Evolutionary conservation across 2,888 invertebrate species (phyloP).

Genomic region (Volucella bombylans): DNA sequence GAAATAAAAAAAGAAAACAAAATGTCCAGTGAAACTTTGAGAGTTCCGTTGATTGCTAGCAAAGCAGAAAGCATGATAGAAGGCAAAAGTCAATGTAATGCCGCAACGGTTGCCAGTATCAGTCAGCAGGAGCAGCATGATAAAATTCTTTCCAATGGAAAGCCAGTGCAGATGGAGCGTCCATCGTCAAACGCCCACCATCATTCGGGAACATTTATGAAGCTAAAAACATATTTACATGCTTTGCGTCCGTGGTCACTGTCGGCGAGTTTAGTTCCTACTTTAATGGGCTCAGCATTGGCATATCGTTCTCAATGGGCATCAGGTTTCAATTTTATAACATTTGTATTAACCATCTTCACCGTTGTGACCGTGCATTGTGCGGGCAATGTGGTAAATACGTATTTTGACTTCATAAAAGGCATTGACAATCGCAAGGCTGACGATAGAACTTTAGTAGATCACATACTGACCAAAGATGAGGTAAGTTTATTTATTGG

Average conservation of each 20-base stretch:
- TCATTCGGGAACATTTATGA: conserved; percentile 86
- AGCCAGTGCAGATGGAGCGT: conserved; percentile 31
- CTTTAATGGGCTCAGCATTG: conserved; percentile 93
- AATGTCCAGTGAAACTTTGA: conserved; percentile 65
- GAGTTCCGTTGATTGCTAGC: conserved; percentile 50
- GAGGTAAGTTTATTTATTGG: conserved; percentile 81
- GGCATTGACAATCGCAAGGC: conserved; percentile 96
- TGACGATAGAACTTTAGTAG: conserved; percentile 97
- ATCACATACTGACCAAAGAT: conserved; percentile 92
- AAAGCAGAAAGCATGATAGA: conserved; percentile 73
- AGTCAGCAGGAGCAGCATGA: conserved; percentile 34
- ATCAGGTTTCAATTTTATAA: conserved; percentile 89
- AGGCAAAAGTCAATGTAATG: conserved; percentile 74
- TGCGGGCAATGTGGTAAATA: conserved; percentile 98
- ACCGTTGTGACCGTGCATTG: conserved; percentile 96
- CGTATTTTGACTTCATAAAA: conserved; percentile 96
- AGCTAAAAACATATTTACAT: conserved; percentile 92
- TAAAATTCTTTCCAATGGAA: conserved; percentile 59
- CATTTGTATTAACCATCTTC: conserved; percentile 90
- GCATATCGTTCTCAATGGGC: conserved; percentile 92
- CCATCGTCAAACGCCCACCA: conserved; percentile 10
- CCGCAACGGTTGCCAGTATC: conserved; percentile 59
- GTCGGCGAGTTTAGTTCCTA: conserved; percentile 95
- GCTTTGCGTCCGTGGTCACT: conserved; percentile 97
- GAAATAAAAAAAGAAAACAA: conserved; percentile 2